Conservation (phyloP, 2,113 vertebrate genomes). For the Clarias batrachus region DNA sequence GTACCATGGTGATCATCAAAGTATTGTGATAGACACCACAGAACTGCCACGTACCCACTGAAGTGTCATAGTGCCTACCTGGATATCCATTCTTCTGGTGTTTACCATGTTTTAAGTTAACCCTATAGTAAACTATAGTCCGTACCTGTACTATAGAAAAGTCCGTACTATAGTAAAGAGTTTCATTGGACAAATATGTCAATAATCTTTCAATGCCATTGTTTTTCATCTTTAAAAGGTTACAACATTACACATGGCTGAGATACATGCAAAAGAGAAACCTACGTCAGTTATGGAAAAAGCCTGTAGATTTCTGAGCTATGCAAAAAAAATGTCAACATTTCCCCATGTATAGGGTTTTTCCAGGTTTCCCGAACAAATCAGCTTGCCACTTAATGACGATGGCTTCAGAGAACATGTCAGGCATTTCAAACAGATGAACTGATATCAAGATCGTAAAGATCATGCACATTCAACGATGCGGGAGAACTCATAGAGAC, state of each 20-base stretch:
- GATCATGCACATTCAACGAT: not conserved
- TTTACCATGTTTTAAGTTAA: too few species aligned
- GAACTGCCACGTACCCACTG: too few species aligned
- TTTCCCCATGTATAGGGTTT: not conserved
- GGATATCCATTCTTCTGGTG: too few species aligned
- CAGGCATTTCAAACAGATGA: not conserved
- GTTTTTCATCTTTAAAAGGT: not conserved
- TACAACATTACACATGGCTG: not conserved
- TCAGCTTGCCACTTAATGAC: not conserved
- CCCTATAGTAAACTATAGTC: too few species aligned
- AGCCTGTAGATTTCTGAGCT: not conserved
- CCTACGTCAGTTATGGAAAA: not conserved
- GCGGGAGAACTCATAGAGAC: not conserved
- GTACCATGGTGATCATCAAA: too few species aligned
- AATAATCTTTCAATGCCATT: not conserved
- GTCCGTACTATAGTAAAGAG: too few species aligned
- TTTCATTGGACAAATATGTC: not conserved
- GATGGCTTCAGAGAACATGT: not conserved
- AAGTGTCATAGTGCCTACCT: too few species aligned
- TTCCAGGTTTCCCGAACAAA: not conserved
- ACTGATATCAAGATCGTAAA: not conserved
- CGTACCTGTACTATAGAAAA: too few species aligned
- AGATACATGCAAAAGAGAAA: not conserved
- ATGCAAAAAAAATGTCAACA: not conserved
- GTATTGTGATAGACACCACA: too few species aligned